Evolutionary conservation across 1,140 invertebrate species (phyloP), one percentile per base, ranked within the genome.

Genomic region (Sweltsa coloradensis): DNA sequence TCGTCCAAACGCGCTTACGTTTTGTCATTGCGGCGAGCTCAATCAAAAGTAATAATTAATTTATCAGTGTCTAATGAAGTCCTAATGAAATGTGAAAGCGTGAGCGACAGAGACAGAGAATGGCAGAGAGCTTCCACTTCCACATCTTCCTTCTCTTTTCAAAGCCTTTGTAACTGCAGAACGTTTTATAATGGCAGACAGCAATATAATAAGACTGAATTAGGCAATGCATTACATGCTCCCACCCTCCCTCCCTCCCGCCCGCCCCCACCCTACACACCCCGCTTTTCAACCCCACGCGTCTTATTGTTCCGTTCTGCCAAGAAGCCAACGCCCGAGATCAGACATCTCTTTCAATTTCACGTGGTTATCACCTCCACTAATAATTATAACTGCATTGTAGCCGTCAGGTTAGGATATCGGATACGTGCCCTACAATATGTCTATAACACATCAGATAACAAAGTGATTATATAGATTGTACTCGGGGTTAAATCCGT

Each of bases 1-100:
- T n/a, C 36, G 5, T 19, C 5, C 11, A 11, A 19, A 7, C 5
- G 16, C 36, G 23, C 5, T 22, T 11, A 14, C 6, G 23, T 45
- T n/a, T 45, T 16, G 43, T 18, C 43, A 45, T 49, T 51, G 46
- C 27, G 50, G 46, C 41, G 26, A n/a, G 14, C 44, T 48, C 49
- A 41, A 51, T 51, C 49, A 51, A 39, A 53, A 53, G 49, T 48
- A 43, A 51, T 53, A 53, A 53, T 51, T 53, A 51, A 53, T 53
- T 53, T 53, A 53, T 53, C 44, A 50, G 50, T 41, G 44, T 51
- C 45, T 53, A 53, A 53, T 53, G 52, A 43, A 48, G 52, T 36
- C 37, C 37, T 51, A 48, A 53, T 51, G 50, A 50, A 50, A 42
- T 42, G 22, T 52, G 41, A 47, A 45, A 50, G 18, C 34, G 19